phyloP scores from a whole-genome alignment of 2,888 invertebrate species.

The Parasteatoda lunata region DNA sequence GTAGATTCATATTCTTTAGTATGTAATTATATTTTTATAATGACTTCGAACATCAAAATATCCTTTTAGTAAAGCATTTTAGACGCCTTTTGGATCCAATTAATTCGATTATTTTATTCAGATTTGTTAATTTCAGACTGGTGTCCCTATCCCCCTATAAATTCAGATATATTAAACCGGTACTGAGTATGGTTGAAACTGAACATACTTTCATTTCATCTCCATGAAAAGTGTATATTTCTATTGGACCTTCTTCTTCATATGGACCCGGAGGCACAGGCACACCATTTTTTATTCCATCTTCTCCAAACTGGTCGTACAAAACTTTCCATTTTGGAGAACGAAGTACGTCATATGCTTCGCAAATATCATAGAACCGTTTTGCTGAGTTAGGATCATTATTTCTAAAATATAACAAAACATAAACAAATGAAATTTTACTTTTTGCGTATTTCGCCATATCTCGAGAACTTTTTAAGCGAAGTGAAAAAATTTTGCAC shows the following conservation, averaged over 20 bases:
- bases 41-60: too few relatives aligned
- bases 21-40: too few relatives aligned
- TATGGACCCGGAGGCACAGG: constrained; percentile 32
- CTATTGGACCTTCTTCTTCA: constrained; percentile 28
- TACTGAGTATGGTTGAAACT: too few relatives aligned
- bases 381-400: background rate
- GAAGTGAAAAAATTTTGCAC: too few relatives aligned
- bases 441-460: constrained; percentile 29
- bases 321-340: constrained; percentile 29
- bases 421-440: constrained; percentile 46
- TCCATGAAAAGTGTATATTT: constrained; percentile 58
- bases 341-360: constrained; percentile 60
- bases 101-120: too few relatives aligned
- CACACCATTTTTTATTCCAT: constrained; percentile 46
- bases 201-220: constrained; percentile 80
- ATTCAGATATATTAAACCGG: too few relatives aligned
- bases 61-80: too few relatives aligned
- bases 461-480: constrained; percentile 31
- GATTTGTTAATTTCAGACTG: too few relatives aligned
- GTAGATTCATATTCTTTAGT: too few relatives aligned
- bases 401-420: constrained; percentile 36
- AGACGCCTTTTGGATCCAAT: too few relatives aligned
- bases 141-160: too few relatives aligned
- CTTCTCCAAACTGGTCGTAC: constrained; percentile 57
- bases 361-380: constrained; percentile 17